Evolutionary conservation across 2,113 vertebrate genomes (phyloP).

Genomic region (Buteo buteo): DNA sequence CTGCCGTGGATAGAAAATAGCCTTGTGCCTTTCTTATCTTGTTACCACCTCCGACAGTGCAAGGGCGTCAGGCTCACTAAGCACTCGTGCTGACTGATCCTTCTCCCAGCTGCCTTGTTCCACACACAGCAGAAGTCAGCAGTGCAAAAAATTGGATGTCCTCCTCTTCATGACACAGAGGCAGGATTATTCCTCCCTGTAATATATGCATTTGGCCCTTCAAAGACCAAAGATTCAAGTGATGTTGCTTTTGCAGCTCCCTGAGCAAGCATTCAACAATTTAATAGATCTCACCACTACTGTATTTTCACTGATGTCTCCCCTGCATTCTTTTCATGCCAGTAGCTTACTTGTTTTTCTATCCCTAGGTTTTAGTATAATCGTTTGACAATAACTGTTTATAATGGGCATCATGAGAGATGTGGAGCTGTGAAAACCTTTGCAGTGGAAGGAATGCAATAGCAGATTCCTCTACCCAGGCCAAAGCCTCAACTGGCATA

Average conservation of each 20-base stretch:
- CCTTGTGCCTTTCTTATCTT: neutral
- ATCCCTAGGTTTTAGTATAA: neutral
- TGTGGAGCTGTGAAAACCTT: neutral
- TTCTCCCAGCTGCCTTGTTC: neutral
- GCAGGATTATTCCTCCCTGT: neutral
- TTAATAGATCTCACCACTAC: neutral
- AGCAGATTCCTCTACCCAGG: neutral
- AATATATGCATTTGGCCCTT: neutral
- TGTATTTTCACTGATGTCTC: neutral
- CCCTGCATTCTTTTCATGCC: neutral
- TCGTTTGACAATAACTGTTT: neutral
- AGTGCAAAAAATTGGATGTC: neutral
- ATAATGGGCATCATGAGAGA: neutral
- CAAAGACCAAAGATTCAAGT: neutral
- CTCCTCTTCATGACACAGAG: neutral
- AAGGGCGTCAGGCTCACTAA: neutral
- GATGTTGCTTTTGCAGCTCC: neutral
- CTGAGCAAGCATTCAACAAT: neutral
- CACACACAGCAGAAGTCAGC: neutral
- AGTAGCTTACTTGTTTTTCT: neutral
- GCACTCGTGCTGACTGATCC: neutral
- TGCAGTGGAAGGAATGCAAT: neutral
- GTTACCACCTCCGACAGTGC: accelerated
- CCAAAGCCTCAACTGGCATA: neutral
- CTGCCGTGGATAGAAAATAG: neutral